These are phyloP conservation scores for Rotaria socialis DNA, from an alignment of 2,888 invertebrate genomes.

Conservation along the genomic window DNA sequence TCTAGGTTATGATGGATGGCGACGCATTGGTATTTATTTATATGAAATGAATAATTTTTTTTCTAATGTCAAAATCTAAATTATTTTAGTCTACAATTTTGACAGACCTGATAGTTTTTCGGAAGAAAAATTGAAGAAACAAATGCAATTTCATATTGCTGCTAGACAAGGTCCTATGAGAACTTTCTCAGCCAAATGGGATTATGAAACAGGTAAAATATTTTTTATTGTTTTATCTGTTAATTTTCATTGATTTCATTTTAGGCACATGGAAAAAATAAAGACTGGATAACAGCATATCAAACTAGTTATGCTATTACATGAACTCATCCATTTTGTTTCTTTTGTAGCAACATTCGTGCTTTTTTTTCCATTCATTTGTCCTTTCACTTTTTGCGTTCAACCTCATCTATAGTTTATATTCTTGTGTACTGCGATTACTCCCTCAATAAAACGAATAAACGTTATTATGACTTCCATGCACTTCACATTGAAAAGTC, in stretches of 20 bases:
- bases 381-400: background rate
- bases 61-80: background rate
- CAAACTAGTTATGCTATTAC: background rate
- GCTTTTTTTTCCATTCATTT: background rate
- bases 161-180: conserved; percentile 72
- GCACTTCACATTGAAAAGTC: too few species aligned
- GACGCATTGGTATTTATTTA: background rate
- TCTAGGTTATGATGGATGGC: conserved; percentile 33
- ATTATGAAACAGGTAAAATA: conserved; percentile 73
- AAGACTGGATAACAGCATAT: background rate
- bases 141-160: conserved; percentile 73
- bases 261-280: conserved; percentile 35
- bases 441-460: background rate
- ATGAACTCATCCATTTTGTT: background rate
- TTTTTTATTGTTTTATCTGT: background rate
- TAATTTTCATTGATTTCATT: background rate
- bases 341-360: background rate
- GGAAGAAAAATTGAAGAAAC: conserved; percentile 72
- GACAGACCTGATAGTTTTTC: conserved; percentile 65
- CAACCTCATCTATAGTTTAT: background rate
- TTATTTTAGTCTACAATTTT: conserved; percentile 54
- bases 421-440: background rate
- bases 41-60: background rate
- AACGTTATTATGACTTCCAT: background rate
- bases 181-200: conserved; percentile 77